These are phyloP conservation scores for Enteromius mattozi DNA, from an alignment of 2,797 vertebrate species.

Conservation along the genomic window DNA sequence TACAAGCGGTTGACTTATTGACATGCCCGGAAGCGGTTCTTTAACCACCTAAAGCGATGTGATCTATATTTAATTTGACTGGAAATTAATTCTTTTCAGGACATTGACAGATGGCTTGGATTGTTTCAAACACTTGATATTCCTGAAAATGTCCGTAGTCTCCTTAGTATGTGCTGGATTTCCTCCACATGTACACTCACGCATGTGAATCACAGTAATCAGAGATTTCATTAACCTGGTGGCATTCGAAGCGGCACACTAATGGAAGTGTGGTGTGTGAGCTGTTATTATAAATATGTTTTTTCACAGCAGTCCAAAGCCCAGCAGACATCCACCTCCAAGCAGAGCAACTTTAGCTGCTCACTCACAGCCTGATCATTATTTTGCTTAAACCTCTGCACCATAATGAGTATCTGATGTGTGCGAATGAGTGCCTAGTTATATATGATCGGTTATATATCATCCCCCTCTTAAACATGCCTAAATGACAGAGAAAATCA, in stretches of 20 bases:
- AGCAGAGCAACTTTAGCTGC: neutral
- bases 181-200: conserved; percentile 8
- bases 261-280: conserved; percentile 21
- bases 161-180: conserved; percentile 1
- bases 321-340: conserved; percentile 3
- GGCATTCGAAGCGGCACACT: conserved; percentile 48
- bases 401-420: conserved; percentile 23
- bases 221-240: conserved; percentile 55
- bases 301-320: neutral
- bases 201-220: conserved; percentile 37
- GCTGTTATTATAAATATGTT: conserved; percentile 49
- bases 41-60: conserved; percentile 21
- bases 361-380: conserved; percentile 11
- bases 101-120: conserved; percentile 38
- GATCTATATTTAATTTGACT: conserved; percentile 42
- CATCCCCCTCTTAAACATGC: conserved; percentile 26
- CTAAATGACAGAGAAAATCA: conserved; percentile 23
- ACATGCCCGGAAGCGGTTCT: conserved; percentile 10
- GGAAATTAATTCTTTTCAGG: conserved; percentile 30
- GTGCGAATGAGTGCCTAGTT: neutral
- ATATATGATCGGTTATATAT: conserved; percentile 15
- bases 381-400: conserved; percentile 14
- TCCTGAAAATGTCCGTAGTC: conserved; percentile 19
- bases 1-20: conserved; percentile 27
- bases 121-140: conserved; percentile 28